phyloP scores from a whole-genome alignment of 2,113 vertebrate species.

The Agapornis roseicollis region DNA sequence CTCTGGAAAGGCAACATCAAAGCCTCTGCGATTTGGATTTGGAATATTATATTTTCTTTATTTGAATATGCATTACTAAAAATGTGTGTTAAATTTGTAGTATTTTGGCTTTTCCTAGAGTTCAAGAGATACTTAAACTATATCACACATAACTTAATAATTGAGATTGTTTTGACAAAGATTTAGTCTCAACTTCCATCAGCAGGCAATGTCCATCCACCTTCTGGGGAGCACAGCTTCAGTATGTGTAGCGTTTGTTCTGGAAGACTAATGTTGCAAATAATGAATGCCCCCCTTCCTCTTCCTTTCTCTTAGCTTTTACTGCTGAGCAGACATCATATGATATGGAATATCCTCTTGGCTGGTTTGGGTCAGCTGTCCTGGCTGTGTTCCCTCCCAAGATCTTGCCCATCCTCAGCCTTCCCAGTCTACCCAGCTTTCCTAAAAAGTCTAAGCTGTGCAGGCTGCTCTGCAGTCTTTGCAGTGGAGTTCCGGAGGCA shows the following conservation, averaged over 20 bases:
- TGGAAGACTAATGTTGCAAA: neutral
- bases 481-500: neutral
- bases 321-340: neutral
- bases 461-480: neutral
- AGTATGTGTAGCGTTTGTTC: neutral
- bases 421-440: neutral
- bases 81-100: neutral
- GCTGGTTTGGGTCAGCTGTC: neutral
- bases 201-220: neutral
- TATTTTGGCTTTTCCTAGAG: neutral
- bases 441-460: neutral
- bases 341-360: neutral
- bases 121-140: neutral
- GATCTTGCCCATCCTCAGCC: neutral
- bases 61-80: neutral
- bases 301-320: neutral
- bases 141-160: fast-evolving
- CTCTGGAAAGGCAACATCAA: neutral
- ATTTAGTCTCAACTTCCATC: neutral
- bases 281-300: neutral
- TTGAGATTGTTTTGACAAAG: neutral
- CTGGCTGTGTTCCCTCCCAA: neutral
- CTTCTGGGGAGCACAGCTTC: neutral
- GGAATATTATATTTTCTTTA: neutral
- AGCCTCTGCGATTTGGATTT: fast-evolving